A percentile compares a stretch with the other conserved stretches of the same genome.
phyloP scores from a whole-genome alignment of 2,113 vertebrate genomes.

The Setophaga coronata region DNA sequence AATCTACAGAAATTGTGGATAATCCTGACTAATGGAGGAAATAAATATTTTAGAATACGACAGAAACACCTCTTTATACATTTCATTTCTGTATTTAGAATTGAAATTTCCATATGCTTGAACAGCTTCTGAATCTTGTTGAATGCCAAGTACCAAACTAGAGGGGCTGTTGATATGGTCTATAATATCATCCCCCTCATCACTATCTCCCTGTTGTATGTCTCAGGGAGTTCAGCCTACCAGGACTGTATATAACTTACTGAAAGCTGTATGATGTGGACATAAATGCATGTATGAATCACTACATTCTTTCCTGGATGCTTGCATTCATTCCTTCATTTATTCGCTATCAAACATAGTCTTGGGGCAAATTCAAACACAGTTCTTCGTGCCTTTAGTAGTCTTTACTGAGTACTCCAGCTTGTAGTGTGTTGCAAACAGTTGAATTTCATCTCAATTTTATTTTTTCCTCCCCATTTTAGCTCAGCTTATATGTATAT shows the following conservation, averaged over 20 bases:
- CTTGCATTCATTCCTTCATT: not conserved
- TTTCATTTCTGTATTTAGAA: not conserved
- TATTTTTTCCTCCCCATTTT: not conserved
- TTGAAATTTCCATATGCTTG: not conserved
- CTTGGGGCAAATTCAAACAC: not conserved
- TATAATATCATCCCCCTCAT: not conserved
- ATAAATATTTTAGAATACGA: not conserved
- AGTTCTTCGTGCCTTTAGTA: not conserved
- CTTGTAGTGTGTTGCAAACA: not conserved
- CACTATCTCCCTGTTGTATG: accelerated
- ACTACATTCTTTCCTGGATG: not conserved
- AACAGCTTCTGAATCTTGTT: not conserved
- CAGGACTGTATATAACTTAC: not conserved
- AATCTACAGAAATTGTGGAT: not conserved
- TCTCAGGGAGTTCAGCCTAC: not conserved
- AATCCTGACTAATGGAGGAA: not conserved
- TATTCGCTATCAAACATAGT: not conserved
- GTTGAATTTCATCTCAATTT: not conserved
- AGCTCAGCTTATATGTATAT: not conserved
- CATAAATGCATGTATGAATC: not conserved
- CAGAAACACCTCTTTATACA: not conserved
- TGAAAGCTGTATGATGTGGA: not conserved
- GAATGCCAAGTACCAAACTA: not conserved
- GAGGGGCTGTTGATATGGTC: not conserved
- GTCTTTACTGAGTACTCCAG: not conserved